Conservation (phyloP, 37 sponge, comb jelly and placozoan species). For the Oscarella lobularis region DNA sequence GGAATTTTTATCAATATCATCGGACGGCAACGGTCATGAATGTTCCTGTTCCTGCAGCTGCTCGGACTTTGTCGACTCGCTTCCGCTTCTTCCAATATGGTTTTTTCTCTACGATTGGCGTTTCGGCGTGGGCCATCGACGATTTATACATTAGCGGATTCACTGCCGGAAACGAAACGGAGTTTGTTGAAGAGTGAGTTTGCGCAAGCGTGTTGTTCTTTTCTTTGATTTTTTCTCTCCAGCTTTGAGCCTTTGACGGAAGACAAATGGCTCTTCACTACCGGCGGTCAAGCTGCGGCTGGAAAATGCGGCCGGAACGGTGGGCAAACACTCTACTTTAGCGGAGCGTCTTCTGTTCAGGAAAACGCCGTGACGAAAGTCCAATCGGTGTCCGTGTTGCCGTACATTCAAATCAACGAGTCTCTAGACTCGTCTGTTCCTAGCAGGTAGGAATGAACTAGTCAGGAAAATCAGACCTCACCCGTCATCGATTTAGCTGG, state of each 20-base stretch:
- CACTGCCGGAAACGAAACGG: not conserved
- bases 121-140: conserved; percentile 4
- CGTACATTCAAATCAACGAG: not conserved
- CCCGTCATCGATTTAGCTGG: too few relatives aligned
- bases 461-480: too few relatives aligned
- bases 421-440: not conserved
- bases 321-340: not conserved
- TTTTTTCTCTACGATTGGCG: not conserved
- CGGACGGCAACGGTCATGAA: not conserved
- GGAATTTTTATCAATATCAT: not conserved
- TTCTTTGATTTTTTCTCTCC: too few relatives aligned
- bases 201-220: too few relatives aligned
- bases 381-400: not conserved
- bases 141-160: not conserved
- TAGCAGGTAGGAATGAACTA: too few relatives aligned
- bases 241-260: not conserved
- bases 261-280: not conserved
- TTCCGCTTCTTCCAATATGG: not conserved
- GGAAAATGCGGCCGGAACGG: not conserved
- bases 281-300: not conserved
- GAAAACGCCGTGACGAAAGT: not conserved
- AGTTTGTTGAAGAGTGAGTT: not conserved
- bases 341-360: not conserved
- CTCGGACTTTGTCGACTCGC: not conserved
- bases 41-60: conserved; percentile 1